Percentiles rank a stretch among this genome's conserved stretches.
Evolutionary conservation across 2,888 invertebrate genomes (phyloP).

Genomic region (Polyommatus icarus): DNA sequence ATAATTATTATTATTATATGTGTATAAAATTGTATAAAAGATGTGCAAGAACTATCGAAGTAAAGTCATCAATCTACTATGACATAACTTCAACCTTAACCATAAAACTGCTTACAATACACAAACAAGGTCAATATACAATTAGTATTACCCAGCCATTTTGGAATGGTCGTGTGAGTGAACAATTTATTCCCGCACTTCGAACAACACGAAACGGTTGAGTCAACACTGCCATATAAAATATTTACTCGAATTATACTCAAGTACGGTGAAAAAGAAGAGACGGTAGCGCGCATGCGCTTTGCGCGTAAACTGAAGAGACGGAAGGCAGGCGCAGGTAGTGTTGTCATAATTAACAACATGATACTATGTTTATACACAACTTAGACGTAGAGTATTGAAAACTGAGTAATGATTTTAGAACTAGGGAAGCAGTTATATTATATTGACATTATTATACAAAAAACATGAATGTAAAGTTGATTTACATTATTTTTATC

Average conservation of each 20-base stretch:
- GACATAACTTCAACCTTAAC: slow-evolving; percentile 24
- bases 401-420: not conserved
- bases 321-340: slow-evolving; percentile 60
- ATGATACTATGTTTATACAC: slow-evolving; percentile 26
- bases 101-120: slow-evolving; percentile 23
- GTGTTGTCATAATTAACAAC: slow-evolving; percentile 44
- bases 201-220: slow-evolving; percentile 68
- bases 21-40: not conserved
- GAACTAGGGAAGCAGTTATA: not conserved
- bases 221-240: slow-evolving; percentile 77
- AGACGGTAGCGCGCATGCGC: slow-evolving; percentile 73
- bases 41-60: not conserved
- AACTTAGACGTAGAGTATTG: not conserved
- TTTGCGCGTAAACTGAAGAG: slow-evolving; percentile 67
- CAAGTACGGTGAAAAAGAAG: slow-evolving; percentile 47
- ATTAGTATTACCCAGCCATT: slow-evolving; percentile 65
- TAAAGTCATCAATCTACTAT: not conserved
- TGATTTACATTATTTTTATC: not conserved
- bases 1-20: not conserved
- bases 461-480: not conserved
- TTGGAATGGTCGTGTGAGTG: slow-evolving; percentile 56
- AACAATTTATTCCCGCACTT: slow-evolving; percentile 61
- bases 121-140: slow-evolving; percentile 46
- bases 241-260: slow-evolving; percentile 50
- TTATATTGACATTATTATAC: not conserved